Evolutionary conservation across 2,797 vertebrate species (phyloP).

Genomic region (Crocodylus rhombifer): DNA sequence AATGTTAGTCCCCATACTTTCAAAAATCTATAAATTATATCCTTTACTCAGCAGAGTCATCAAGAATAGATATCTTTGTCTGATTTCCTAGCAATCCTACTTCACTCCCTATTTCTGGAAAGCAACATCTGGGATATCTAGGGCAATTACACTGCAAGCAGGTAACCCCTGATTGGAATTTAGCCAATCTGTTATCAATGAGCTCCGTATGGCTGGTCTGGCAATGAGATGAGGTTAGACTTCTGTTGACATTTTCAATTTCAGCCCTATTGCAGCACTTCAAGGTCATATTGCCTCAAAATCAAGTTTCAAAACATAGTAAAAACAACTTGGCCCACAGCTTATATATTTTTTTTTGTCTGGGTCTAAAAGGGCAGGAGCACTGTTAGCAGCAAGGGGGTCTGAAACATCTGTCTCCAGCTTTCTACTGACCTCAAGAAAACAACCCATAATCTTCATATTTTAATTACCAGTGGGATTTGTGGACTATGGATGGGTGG

Average conservation of each 20-base stretch:
- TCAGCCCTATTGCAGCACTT: constrained; percentile 15
- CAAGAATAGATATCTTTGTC: not conserved
- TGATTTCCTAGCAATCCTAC: rapidly evolving
- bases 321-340: constrained; percentile 18
- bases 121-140: not conserved
- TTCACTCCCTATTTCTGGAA: not conserved
- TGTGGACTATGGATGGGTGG: constrained; percentile 54
- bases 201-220: not conserved
- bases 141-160: not conserved
- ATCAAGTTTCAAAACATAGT: constrained; percentile 57
- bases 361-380: constrained; percentile 18
- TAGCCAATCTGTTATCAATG: not conserved
- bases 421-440: constrained; percentile 49
- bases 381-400: constrained; percentile 42
- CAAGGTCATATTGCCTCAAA: constrained; percentile 53
- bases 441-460: constrained; percentile 50
- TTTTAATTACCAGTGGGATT: constrained; percentile 62
- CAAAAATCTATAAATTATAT: not conserved
- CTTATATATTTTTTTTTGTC: constrained; percentile 31
- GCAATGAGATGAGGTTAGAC: not conserved
- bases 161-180: not conserved
- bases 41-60: not conserved
- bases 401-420: constrained; percentile 56
- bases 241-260: constrained; percentile 23
- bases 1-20: not conserved